Percentiles rank a stretch among this genome's conserved stretches.
phyloP scores from a whole-genome alignment of 2,797 vertebrate genomes.

The Cyclopterus lumpus region DNA sequence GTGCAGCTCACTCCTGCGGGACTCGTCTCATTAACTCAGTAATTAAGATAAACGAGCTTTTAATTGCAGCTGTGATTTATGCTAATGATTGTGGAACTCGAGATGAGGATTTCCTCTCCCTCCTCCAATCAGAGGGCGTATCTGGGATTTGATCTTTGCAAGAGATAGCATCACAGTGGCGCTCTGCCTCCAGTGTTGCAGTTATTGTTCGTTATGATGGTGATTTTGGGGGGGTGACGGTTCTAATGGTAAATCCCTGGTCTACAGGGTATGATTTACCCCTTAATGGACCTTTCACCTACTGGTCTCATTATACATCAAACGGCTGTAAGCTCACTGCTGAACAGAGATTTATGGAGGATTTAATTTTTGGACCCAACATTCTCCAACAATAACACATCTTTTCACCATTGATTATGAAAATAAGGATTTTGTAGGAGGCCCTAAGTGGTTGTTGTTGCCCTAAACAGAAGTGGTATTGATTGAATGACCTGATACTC shows the following conservation, averaged over 20 bases:
- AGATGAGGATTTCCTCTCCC: conserved; percentile 78
- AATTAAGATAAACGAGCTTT: conserved; percentile 89
- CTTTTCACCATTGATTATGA: not conserved
- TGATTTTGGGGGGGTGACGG: not conserved
- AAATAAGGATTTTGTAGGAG: conserved; percentile 7
- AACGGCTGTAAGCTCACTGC: not conserved
- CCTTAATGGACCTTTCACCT: conserved; percentile 46
- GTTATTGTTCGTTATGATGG: conserved; percentile 58
- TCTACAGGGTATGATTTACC: conserved; percentile 22
- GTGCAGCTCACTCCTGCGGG: conserved; percentile 75
- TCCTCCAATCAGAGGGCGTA: conserved; percentile 71
- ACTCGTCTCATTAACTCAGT: conserved; percentile 87
- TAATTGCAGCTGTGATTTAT: conserved; percentile 87
- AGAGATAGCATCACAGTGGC: conserved; percentile 48
- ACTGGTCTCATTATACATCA: conserved; percentile 42
- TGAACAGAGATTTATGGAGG: not conserved
- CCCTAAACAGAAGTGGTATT: conserved; percentile 12
- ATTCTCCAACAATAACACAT: conserved; percentile 6
- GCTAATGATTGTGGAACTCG: conserved; percentile 83
- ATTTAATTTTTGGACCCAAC: not conserved
- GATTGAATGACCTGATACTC: conserved; percentile 8
- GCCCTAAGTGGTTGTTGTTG: not conserved
- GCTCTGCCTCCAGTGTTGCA: conserved; percentile 41
- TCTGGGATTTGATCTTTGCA: conserved; percentile 72
- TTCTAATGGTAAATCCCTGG: conserved; percentile 32